These are phyloP conservation scores for Serripes groenlandicus DNA, from an alignment of 2,888 invertebrate species.

Conservation along the genomic window DNA sequence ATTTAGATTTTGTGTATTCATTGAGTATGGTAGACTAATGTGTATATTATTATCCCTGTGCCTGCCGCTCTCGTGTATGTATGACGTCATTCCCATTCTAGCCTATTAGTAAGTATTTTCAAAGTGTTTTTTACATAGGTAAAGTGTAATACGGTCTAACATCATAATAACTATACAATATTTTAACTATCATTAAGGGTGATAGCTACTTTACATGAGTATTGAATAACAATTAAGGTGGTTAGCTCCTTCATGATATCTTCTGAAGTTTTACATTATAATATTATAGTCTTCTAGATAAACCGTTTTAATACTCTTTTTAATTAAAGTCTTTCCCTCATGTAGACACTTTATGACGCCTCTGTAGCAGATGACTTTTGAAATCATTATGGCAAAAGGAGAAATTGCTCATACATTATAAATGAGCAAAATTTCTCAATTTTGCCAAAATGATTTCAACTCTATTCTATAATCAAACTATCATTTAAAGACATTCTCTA, in stretches of 20 bases:
- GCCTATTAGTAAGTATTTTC: constrained; percentile 9
- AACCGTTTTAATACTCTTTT: too few species aligned
- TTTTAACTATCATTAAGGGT: background rate
- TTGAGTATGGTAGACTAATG: background rate
- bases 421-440: too few species aligned
- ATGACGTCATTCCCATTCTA: constrained; percentile 17
- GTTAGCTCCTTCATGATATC: background rate
- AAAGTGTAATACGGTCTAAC: constrained; percentile 9
- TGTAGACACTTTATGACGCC: too few species aligned
- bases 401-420: too few species aligned
- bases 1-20: constrained; percentile 29
- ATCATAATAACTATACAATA: constrained; percentile 6
- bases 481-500: too few species aligned
- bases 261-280: too few species aligned
- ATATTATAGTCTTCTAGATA: too few species aligned
- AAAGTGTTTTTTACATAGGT: constrained; percentile 20
- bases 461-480: too few species aligned
- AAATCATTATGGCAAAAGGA: too few species aligned
- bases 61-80: constrained; percentile 12
- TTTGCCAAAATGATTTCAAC: too few species aligned
- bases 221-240: background rate
- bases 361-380: too few species aligned
- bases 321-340: too few species aligned
- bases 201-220: background rate
- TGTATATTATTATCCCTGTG: constrained; percentile 8